phyloP scores from a whole-genome alignment of 2,888 invertebrate species.

The Iselma pallidipennis region DNA sequence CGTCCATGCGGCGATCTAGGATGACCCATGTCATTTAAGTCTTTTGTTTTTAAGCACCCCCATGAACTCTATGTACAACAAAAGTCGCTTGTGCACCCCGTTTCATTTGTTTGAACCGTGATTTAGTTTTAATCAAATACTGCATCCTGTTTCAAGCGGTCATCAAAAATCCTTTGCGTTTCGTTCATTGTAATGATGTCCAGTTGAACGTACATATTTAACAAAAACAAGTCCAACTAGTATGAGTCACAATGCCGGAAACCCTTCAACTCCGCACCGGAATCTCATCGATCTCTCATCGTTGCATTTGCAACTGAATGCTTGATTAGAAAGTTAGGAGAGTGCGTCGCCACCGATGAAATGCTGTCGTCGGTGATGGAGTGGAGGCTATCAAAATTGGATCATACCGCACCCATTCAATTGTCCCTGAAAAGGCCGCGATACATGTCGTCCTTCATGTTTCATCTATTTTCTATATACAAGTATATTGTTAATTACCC shows the following conservation, averaged over 20 bases:
- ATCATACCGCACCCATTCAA: conserved; percentile 48
- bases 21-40: conserved; percentile 52
- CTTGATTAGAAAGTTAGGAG: conserved; percentile 49
- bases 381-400: conserved; percentile 52
- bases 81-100: conserved; percentile 44
- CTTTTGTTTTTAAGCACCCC: conserved; percentile 54
- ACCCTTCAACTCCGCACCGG: conserved; percentile 49
- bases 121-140: conserved; percentile 52
- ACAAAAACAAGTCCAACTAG: conserved; percentile 40
- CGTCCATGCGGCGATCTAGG: conserved; percentile 42
- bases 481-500: not conserved
- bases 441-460: not conserved
- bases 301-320: conserved; percentile 55
- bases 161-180: conserved; percentile 24
- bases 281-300: conserved; percentile 53
- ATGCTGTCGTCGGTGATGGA: conserved; percentile 55
- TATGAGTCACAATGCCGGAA: conserved; percentile 46
- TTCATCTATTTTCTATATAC: not conserved
- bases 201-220: conserved; percentile 27
- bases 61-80: conserved; percentile 45
- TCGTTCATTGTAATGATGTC: conserved; percentile 20
- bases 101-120: conserved; percentile 37
- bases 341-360: conserved; percentile 47
- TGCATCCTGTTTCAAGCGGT: conserved; percentile 22
- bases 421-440: conserved; percentile 1